Base-by-base conservation (phyloP, 2,797 vertebrate species). In the Apodemus agrarius region DNA sequence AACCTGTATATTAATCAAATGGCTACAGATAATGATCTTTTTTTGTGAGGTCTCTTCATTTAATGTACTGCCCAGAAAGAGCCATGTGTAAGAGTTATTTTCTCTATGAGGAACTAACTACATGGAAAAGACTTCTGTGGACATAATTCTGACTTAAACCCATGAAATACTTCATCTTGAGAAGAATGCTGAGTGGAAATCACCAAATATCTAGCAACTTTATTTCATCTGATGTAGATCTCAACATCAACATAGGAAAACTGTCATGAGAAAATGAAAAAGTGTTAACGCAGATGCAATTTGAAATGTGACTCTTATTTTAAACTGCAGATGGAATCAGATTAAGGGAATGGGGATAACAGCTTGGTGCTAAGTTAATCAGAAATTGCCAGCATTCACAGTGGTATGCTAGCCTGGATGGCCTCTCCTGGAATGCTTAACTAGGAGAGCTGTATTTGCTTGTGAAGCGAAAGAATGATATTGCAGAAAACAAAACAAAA, bases 41-140 rank as follows among this genome's bases (percentile, higher is more conserved):
- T 98, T 96, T 96, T 87, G 95, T 97, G 98, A 98, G 97, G 97
- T 97, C 94, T 98, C 97, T 98, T 98, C 97, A 97, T 98, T 98
- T 98, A 98, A 98, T 98, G 97, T 98, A 98, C 97, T 98, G 98
- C 97, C 97, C 96, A 98, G 97, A 96, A 98, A 97, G 96, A 89
- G 97, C 98, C 97, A 88, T 84, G 87, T 98, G 95, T 97, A 93
- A 97, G 97, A 98, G 92, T 97, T 91, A 97, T 98, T 98, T 97
- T 98, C 97, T 98, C 94, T 98, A 96, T 97, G 97, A 95, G 97
- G 97, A 97, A 97, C 95, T 90, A 97, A 97, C 93, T 90, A 80
- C 91, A 49, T 85, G 82, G 83, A 92, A 93, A 93, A 90, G 94
- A 97, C 97, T 94, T 96, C 49, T 87, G 26, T 97, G 97, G 94